Base-by-base conservation (phyloP, 2,797 vertebrate species). In the Aeoliscus strigatus region DNA sequence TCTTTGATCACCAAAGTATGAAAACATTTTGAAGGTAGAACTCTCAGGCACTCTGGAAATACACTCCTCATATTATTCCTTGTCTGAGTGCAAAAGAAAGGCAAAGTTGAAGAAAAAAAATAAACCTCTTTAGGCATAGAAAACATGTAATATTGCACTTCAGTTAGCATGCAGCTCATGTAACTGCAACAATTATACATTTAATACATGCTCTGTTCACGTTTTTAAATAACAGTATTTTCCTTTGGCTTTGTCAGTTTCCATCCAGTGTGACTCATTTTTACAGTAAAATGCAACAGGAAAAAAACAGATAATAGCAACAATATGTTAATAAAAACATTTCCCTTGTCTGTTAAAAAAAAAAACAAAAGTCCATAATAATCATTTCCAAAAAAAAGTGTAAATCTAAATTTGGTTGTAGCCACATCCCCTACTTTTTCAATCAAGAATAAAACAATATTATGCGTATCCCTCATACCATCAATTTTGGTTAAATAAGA, bases 211-310 rank as follows among this genome's bases (percentile, higher is more conserved):
- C n/a, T n/a, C n/a, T 33, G 32, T 42, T 29, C 62, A 47, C 39
- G 26, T 67, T 43, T 60, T 60, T 32, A 74, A 54, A 71, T 33
- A 61, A 80, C 60, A 77, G 69, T 73, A 66, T 75, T 65, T 63
- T 11, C 30, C 60, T 81, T 83, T 84, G 79, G 81, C 66, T 75
- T 81, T 31, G 58, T 75, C 75, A 63, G 42, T 74, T 77, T 51
- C 46, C 52, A 55, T 88, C 85, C 89, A 88, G 88, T 89, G 89
- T 87, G 73, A 60, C 44, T 59, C 55, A 69, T 64, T 59, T 36
- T 70, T 86, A 89, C 85, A 89, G 85, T 87, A 81, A 84, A 73
- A 63, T 27, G 59, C 45, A 52, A 65, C 34, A 69, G 21, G 56
- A 59, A 44, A 45, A 53, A n/a, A 35, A 46, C 13, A 28, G 18